Base-by-base conservation (phyloP, 2,888 invertebrate genomes). In the Andrena fulva region DNA sequence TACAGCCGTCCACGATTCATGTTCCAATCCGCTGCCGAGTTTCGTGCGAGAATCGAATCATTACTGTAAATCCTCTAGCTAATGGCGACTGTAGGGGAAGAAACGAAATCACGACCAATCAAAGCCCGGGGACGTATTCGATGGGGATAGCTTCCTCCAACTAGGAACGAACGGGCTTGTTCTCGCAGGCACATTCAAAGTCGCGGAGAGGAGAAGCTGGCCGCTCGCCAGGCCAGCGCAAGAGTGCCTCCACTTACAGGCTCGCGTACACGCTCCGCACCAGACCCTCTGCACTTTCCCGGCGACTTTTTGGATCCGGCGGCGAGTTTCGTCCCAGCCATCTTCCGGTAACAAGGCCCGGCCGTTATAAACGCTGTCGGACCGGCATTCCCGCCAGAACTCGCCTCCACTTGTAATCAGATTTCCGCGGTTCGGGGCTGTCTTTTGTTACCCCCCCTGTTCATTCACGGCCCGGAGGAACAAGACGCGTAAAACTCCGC, bases 231-330 rank as follows among this genome's bases (percentile, higher is more conserved):
- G 86, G 74, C 83, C 87, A 81, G 85, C 84, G 84, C 87, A 89
- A 88, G 90, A 92, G 91, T 91, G 91, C 90, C 91, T 91, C 91
- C 92, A 92, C 92, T 93, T 93, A 92, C 91, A 90, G 88, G 90
- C 87, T 91, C 90, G 91, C 91, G 86, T 81, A 87, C 84, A 90
- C 81, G 83, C 82, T 83, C 80, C 52, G 88, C 86, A 89, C 86
- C 87, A 85, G 86, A 88, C 86, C 82, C 89, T 88, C 87, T 74
- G 69, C 84, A 79, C 76, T 80, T 82, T 84, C 80, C 42, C 74
- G 64, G 84, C 85, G 88, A 90, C 89, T 91, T 90, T 90, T 90
- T 90, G 89, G 86, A 88, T 76, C 80, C 78, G 31, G 70, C 80
- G 85, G 81, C 68, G 86, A 76, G 75, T 77, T 79, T 85, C 77